Conservation (phyloP, 1,140 invertebrate genomes). For the Diabrotica virgifera region DNA sequence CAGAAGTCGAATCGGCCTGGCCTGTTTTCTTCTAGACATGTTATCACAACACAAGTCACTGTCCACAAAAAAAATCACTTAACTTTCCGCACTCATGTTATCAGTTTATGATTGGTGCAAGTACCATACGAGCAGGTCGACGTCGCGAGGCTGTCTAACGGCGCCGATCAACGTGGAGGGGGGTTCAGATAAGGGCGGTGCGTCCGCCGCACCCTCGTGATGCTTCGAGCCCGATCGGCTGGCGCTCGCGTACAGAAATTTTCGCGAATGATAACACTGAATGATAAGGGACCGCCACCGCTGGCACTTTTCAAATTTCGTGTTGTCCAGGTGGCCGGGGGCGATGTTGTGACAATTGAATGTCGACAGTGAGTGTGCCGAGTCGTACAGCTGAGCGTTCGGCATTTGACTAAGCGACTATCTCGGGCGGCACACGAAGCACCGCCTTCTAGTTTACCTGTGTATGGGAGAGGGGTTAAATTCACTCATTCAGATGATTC, state of each 20-base stretch:
- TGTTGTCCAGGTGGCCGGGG: conserved; percentile 11
- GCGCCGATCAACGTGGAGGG: conserved; percentile 40
- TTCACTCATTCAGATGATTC: conserved; percentile 35
- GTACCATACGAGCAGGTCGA: conserved; percentile 41
- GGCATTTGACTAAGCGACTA: conserved; percentile 47
- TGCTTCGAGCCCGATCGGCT: conserved; percentile 38
- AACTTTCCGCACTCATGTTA: conserved; percentile 38
- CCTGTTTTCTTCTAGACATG: conserved; percentile 63
- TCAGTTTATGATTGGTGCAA: conserved; percentile 42
- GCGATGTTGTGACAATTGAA: conserved; percentile 27
- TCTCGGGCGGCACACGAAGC: conserved; percentile 38
- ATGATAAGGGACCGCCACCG: conserved; percentile 3
- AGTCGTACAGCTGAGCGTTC: conserved; percentile 35
- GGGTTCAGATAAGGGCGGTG: conserved; percentile 46
- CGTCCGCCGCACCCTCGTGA: conserved; percentile 44
- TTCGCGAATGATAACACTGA: conserved; percentile 18
- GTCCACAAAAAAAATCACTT: conserved; percentile 27
- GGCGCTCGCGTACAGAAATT: conserved; percentile 34
- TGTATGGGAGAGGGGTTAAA: conserved; percentile 33
- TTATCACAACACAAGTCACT: conserved; percentile 37
- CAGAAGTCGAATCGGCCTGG: conserved; percentile 55
- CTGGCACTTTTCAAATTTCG: conserved; percentile 15
- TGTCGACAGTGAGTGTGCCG: conserved; percentile 32
- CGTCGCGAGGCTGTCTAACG: conserved; percentile 47
- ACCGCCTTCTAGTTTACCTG: conserved; percentile 46